phyloP scores from a whole-genome alignment of 2,888 invertebrate species.

The Ditylenchus weischeri region DNA sequence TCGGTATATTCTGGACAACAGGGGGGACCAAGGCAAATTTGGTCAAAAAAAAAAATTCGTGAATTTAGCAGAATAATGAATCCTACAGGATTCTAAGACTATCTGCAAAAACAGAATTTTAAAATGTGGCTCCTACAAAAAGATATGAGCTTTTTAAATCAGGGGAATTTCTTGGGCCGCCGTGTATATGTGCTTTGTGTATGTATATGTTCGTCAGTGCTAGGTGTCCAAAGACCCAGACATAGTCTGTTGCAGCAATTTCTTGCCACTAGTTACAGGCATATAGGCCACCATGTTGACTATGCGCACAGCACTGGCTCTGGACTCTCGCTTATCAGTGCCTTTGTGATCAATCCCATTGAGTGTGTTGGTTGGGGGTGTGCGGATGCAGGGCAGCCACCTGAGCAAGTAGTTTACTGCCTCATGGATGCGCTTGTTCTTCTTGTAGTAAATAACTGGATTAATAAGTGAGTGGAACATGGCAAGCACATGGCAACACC shows the following conservation, averaged over 20 bases:
- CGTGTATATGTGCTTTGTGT: too few relatives aligned
- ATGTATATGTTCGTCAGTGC: neutral
- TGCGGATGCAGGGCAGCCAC: slow-evolving; percentile 59
- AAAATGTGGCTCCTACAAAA: too few relatives aligned
- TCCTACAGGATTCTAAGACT: too few relatives aligned
- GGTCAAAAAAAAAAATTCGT: too few relatives aligned
- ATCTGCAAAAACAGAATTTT: too few relatives aligned
- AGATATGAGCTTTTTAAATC: too few relatives aligned
- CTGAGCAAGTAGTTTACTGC: slow-evolving; percentile 89
- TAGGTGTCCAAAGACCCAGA: neutral
- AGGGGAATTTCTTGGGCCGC: too few relatives aligned
- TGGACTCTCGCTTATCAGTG: slow-evolving; percentile 29
- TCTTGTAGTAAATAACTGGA: slow-evolving; percentile 53
- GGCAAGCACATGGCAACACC: slow-evolving; percentile 55
- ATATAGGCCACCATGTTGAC: slow-evolving; percentile 41
- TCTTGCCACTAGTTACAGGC: slow-evolving; percentile 30
- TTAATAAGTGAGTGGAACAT: slow-evolving; percentile 58
- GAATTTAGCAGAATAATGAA: too few relatives aligned
- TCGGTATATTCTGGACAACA: too few relatives aligned
- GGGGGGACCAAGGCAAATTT: too few relatives aligned
- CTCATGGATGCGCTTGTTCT: slow-evolving; percentile 72
- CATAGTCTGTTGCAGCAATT: slow-evolving; percentile 3
- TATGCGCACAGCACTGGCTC: slow-evolving; percentile 28
- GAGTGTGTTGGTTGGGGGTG: neutral
- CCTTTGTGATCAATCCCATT: neutral